Percentiles rank a stretch among this genome's conserved stretches.
Conservation (phyloP, 2,888 invertebrate species). For the Orthosia gothica region DNA sequence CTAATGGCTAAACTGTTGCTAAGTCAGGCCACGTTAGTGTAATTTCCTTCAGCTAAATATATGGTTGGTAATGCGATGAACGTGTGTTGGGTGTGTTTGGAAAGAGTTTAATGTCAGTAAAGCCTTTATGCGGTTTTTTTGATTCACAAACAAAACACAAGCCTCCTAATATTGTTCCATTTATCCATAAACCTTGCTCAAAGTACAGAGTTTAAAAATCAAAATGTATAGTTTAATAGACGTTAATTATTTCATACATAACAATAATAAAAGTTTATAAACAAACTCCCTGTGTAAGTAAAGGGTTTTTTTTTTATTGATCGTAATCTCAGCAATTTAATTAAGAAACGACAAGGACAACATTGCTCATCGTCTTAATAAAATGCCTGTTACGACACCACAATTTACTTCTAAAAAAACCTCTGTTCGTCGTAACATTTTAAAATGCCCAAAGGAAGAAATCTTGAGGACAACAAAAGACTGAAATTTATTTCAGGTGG, state of each 20-base stretch:
- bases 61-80: conserved; percentile 8
- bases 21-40: conserved; percentile 45
- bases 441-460: conserved; percentile 49
- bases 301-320: too few relatives aligned
- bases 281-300: too few relatives aligned
- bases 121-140: too few relatives aligned
- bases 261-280: too few relatives aligned
- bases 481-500: conserved; percentile 52
- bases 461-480: conserved; percentile 51
- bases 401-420: conserved; percentile 26
- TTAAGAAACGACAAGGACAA: neutral
- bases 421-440: conserved; percentile 40
- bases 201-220: too few relatives aligned
- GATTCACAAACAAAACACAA: too few relatives aligned
- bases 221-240: too few relatives aligned
- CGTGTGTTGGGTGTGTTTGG: conserved; percentile 1
- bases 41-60: conserved; percentile 45
- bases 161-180: too few relatives aligned
- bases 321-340: neutral
- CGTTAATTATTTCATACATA: too few relatives aligned
- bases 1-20: conserved; percentile 56
- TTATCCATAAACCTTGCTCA: too few relatives aligned
- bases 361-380: neutral
- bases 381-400: conserved; percentile 31
- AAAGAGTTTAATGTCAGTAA: too few relatives aligned